Base-by-base conservation (phyloP, 2,113 vertebrate genomes). In the Caranx melampygus region DNA sequence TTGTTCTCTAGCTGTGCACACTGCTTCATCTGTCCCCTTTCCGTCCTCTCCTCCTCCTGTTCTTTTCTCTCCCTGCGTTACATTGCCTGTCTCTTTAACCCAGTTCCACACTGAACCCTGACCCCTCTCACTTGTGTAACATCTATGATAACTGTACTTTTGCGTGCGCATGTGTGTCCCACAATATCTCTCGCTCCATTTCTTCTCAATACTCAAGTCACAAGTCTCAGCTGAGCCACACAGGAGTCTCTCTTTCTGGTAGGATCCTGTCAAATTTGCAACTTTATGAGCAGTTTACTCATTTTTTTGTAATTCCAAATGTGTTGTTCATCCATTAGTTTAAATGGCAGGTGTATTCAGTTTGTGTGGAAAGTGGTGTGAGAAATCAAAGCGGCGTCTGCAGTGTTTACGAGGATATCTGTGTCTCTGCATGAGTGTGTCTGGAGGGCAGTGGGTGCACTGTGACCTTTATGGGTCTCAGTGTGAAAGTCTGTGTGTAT, bases 361-460 rank as follows among this genome's bases (percentile, higher is more conserved):
- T 78, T 60, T 72, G 58, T 82, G 58, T 68, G 21, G 51, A 63
- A 54, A 60, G 72, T 26, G 31, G 34, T 65, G 44, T 37, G 55
- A 59, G 73, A 82, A 81, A 69, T 75, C 60, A 76, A 74, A 84
- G 68, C 62, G 34, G 51, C 21, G 35, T 77, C 75, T 10, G 31
- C 7, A 59, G 58, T 54, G 51, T 87, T 87, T 82, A 86, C 12
- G 45, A 80, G 68, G 66, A 70, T 66, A 65, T 82, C 54, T 60
- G 49, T 82, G 74, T 71, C 72, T 78, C 63, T 73, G 83, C 54
- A 14, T 71, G 59, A 69, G 80, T 73, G 78, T 85, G 85, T 92
- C 84, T 87, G 88, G 84, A 89, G 87, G 88, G 75, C 89, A 88
- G 67, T 2, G 86, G 75, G 87, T 90, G 82, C 86, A 86, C 79